Conservation (phyloP, 2,797 vertebrate genomes). For the Melopsittacus undulatus region DNA sequence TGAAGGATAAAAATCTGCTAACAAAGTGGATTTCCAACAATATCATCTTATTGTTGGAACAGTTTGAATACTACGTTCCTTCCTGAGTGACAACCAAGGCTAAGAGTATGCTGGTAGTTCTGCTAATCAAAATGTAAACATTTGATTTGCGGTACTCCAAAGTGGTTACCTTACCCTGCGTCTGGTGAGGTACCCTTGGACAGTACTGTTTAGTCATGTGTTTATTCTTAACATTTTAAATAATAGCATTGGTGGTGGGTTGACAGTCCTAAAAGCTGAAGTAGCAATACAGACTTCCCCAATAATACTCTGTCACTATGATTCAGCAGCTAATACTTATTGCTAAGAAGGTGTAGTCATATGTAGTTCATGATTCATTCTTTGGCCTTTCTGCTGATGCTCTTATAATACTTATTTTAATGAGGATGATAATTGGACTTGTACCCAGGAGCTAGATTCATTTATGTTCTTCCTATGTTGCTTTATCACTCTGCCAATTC, state of each 20-base stretch:
- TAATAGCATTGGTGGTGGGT: not conserved
- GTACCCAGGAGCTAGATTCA: not conserved
- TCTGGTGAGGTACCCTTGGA: not conserved
- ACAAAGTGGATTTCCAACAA: not conserved
- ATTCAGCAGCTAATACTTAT: not conserved
- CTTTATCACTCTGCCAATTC: not conserved
- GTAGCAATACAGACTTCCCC: not conserved
- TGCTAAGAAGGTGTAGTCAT: not conserved
- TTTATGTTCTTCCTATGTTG: not conserved
- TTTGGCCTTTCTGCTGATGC: not conserved
- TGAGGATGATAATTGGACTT: not conserved
- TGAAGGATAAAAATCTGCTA: slow-evolving; percentile 21
- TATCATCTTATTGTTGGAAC: not conserved
- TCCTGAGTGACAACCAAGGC: not conserved
- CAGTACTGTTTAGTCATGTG: not conserved
- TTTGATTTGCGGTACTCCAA: not conserved
- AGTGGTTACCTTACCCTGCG: not conserved
- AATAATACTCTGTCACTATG: not conserved
- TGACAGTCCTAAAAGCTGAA: not conserved
- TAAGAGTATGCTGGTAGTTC: not conserved
- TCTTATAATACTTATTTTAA: not conserved
- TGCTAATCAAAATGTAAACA: not conserved
- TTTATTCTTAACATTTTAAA: not conserved
- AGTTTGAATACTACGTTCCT: not conserved
- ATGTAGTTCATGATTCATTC: not conserved